Evolutionary conservation across 2,797 vertebrate species (phyloP), one percentile per base, ranked within the genome.

Genomic region (Sandelia bainsii): DNA sequence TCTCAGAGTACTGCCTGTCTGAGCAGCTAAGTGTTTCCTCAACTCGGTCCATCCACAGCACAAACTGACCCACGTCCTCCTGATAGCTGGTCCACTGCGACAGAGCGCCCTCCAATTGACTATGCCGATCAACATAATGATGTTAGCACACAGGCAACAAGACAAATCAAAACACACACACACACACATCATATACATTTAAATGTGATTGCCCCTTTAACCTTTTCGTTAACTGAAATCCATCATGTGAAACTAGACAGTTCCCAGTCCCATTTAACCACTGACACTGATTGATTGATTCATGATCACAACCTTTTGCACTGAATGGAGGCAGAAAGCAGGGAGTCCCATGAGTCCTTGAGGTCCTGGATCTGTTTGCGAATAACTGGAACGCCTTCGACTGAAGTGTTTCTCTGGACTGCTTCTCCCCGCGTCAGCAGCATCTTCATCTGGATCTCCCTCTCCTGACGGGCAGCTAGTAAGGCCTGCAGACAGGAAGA

Each of bases 61-160:
- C 93, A 89, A 99, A 98, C 92, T 97, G 97, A 22, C 94, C 94
- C 49, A 98, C 95, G 1, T 98, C 98, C 80, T 99, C 98, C 92
- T 99, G 97, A 63, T 98, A 99, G 88, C 96, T 99, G 54, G 97
- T 99, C 98, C 98, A 99, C 67, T 98, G 97, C 2, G 97, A 99
- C 48, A 99, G 94, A 32, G 97, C 95, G 0, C 96, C 97, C 91
- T 99, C 98, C 44, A 99, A 90, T 83, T 97, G 97, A 87, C 98
- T 99, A 94, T 45, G 60, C 92, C 10, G 64, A 79, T 6, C 19
- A 63, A 82, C 42, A 69, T 25, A 45, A 39, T 7, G 64, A 69
- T 11, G 57, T 84, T 50, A 79, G 56, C 16, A 23, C 60, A 66
- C 8, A 23, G 42, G 1, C n/a, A 80, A 52, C 20, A 51, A 56